Percentiles rank a stretch among this genome's conserved stretches.
phyloP scores from a whole-genome alignment of 2,797 vertebrate genomes.

The Scolopax bukidnonensis region DNA sequence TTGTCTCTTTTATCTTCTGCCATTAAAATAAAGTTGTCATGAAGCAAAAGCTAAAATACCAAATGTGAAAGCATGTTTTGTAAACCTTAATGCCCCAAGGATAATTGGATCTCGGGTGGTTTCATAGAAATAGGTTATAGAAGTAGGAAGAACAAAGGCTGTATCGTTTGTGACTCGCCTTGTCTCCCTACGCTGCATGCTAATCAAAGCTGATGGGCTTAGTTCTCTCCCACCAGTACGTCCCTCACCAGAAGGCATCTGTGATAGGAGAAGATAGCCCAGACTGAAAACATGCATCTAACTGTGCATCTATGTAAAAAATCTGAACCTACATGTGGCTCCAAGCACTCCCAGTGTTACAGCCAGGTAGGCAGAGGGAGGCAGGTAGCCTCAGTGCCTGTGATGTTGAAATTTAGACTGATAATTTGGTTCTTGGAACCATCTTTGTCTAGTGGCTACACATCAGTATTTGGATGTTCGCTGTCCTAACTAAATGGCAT shows the following conservation, averaged over 20 bases:
- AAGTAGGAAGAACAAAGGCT: neutral
- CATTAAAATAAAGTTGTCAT: neutral
- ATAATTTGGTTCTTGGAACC: neutral
- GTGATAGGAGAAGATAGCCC: neutral
- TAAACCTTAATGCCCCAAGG: neutral
- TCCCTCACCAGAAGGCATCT: neutral
- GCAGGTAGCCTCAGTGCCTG: neutral
- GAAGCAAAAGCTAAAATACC: neutral
- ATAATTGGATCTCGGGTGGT: neutral
- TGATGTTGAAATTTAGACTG: neutral
- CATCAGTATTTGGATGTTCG: neutral
- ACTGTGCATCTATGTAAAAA: rapidly evolving
- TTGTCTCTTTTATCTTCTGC: neutral
- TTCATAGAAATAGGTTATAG: neutral
- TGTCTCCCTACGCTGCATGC: neutral
- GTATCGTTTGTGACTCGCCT: neutral
- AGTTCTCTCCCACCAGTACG: neutral
- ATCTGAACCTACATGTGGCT: rapidly evolving
- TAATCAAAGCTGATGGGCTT: neutral
- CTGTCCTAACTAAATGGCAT: neutral
- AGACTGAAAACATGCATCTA: neutral
- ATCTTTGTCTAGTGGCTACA: neutral
- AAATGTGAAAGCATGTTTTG: neutral
- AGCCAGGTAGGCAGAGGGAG: neutral
- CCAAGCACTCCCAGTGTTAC: neutral